Evolutionary conservation across 2,888 invertebrate species (phyloP).

Genomic region (Parelbella ahira): DNA sequence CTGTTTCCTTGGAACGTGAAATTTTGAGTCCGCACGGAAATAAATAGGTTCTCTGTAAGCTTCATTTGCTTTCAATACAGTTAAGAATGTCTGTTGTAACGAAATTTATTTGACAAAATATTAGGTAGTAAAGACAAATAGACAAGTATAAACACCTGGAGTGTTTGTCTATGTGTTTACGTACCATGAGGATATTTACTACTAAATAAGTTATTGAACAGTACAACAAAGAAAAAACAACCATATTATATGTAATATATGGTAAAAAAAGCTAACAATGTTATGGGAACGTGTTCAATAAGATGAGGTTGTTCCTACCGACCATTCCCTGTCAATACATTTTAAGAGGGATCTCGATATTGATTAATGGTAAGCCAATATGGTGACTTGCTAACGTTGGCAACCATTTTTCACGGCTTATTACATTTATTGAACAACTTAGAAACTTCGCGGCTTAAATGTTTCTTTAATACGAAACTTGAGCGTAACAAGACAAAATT

Average conservation of each 20-base stretch:
- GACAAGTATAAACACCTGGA: too few relatives aligned
- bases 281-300: too few relatives aligned
- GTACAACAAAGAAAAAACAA: too few relatives aligned
- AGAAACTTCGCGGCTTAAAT: constrained; percentile 34
- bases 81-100: background rate
- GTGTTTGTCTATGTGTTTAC: too few relatives aligned
- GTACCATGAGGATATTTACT: too few relatives aligned
- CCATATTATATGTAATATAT: too few relatives aligned
- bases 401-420: constrained; percentile 48
- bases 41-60: background rate
- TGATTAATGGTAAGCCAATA: constrained; percentile 53
- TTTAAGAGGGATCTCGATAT: constrained; percentile 28
- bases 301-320: constrained; percentile 20
- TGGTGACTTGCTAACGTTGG: constrained; percentile 55
- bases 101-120: too few relatives aligned
- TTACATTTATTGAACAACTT: constrained; percentile 40
- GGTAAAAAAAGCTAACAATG: too few relatives aligned
- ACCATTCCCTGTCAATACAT: constrained; percentile 23
- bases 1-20: constrained; percentile 11
- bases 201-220: too few relatives aligned
- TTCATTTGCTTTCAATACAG: constrained; percentile 3
- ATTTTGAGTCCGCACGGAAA: background rate
- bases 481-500: background rate
- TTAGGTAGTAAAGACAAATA: too few relatives aligned
- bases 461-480: constrained; percentile 22